Conservation (phyloP, 2,888 invertebrate genomes). For the Scaptomyza caliginosa region DNA sequence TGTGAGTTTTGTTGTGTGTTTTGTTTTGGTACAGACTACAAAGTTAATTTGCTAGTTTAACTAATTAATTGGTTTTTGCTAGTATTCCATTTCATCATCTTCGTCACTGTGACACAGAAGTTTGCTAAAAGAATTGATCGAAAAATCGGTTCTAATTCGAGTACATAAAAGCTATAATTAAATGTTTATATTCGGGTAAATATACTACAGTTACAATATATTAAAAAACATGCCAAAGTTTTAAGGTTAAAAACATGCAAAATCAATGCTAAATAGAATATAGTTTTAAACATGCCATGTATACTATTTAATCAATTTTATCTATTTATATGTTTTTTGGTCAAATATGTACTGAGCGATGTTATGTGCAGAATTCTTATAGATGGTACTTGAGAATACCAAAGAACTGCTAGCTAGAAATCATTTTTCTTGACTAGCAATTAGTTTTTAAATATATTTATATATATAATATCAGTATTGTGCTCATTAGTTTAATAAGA, state of each 20-base stretch:
- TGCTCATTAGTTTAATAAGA: constrained; percentile 23
- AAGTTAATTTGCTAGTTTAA: constrained; percentile 64
- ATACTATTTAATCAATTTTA: background rate
- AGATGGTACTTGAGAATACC: constrained; percentile 12
- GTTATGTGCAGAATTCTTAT: constrained; percentile 34
- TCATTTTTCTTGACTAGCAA: background rate
- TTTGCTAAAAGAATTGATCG: constrained; percentile 85
- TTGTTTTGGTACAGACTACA: constrained; percentile 65
- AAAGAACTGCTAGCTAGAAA: constrained; percentile 8
- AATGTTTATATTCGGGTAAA: background rate
- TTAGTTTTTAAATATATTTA: constrained; percentile 2
- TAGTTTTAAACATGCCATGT: constrained; percentile 40
- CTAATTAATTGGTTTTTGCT: constrained; percentile 72
- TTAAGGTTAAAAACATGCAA: constrained; percentile 43
- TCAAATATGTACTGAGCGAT: constrained; percentile 38
- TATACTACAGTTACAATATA: constrained; percentile 17
- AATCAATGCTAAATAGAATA: constrained; percentile 21
- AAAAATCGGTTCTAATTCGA: constrained; percentile 46
- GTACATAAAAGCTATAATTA: constrained; percentile 23
- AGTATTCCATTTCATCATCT: constrained; percentile 88
- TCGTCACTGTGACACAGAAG: constrained; percentile 89
- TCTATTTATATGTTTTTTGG: constrained; percentile 9
- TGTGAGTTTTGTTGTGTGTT: no score
- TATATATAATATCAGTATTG: constrained; percentile 36
- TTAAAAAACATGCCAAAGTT: constrained; percentile 25